Evolutionary conservation across 2,797 vertebrate species (phyloP).

Genomic region (Buceros bicornis): DNA sequence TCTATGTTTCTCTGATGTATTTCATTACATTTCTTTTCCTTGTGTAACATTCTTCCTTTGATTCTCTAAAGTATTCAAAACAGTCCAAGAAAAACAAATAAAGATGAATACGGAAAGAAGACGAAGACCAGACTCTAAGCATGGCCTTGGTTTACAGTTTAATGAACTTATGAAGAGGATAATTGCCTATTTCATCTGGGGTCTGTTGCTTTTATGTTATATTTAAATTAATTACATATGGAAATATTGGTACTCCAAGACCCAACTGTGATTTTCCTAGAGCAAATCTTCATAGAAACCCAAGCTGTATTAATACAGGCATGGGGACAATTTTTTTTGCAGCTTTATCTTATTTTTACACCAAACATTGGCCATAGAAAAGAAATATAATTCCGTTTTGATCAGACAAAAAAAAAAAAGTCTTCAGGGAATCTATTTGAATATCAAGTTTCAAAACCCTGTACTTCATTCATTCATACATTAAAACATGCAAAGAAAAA

Average conservation of each 20-base stretch:
- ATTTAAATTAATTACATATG: slow-evolving; percentile 74
- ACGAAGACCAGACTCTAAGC: slow-evolving; percentile 54
- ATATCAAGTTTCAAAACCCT: background rate
- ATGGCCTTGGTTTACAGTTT: slow-evolving; percentile 44
- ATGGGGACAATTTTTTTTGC: background rate
- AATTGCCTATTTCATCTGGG: slow-evolving; percentile 64
- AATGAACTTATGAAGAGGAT: slow-evolving; percentile 54
- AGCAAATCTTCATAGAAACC: slow-evolving; percentile 51
- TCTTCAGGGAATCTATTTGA: background rate
- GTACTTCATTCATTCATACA: background rate
- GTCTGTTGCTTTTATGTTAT: slow-evolving; percentile 60
- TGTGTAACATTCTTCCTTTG: slow-evolving; percentile 29
- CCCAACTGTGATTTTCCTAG: slow-evolving; percentile 38
- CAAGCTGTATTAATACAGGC: slow-evolving; percentile 22
- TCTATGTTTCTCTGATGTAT: background rate
- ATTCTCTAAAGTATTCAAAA: slow-evolving; percentile 36
- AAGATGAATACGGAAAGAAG: slow-evolving; percentile 55
- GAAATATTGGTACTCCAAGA: slow-evolving; percentile 66
- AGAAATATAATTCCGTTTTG: background rate
- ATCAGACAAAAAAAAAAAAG: background rate
- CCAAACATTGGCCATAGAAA: slow-evolving; percentile 9
- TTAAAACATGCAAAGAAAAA: background rate
- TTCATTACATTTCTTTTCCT: slow-evolving; percentile 56
- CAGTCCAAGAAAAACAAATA: slow-evolving; percentile 23
- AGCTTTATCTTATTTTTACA: slow-evolving; percentile 55